Evolutionary conservation across 37 sponge, comb jelly and placozoan genomes (phyloP).

Genomic region (Crambe crambe): DNA sequence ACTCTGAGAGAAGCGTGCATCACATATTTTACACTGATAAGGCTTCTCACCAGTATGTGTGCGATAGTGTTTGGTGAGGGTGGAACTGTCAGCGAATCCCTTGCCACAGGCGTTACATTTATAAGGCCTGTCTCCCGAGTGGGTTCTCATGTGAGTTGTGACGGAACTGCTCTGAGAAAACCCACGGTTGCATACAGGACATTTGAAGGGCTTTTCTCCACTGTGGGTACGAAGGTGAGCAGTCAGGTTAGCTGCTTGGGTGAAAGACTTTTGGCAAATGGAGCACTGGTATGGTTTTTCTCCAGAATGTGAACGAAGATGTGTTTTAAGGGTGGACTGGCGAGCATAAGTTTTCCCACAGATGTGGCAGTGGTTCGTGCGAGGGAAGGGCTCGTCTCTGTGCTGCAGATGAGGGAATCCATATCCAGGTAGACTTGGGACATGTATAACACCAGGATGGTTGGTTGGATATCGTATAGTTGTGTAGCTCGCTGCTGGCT

Average conservation of each 20-base stretch:
- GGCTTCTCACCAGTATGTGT: conserved; percentile 91
- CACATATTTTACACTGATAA: conserved; percentile 90
- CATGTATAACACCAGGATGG: conserved; percentile 1
- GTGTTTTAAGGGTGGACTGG: conserved; percentile 86
- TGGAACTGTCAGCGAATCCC: conserved; percentile 88
- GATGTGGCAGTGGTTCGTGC: conserved; percentile 65
- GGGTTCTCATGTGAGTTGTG: conserved; percentile 92
- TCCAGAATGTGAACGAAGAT: conserved; percentile 87
- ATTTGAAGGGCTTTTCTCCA: conserved; percentile 95
- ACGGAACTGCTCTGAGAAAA: conserved; percentile 94
- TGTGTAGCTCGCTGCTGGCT: conserved; percentile 16
- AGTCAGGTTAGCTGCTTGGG: conserved; percentile 94
- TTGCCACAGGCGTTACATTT: conserved; percentile 84
- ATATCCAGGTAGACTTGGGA: background rate
- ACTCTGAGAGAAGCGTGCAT: conserved; percentile 85
- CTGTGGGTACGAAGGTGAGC: conserved; percentile 95
- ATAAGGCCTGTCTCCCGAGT: conserved; percentile 94
- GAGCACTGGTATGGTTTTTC: conserved; percentile 92
- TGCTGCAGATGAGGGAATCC: conserved; percentile 13
- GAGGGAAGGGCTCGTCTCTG: conserved; percentile 26
- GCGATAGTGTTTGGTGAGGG: conserved; percentile 86
- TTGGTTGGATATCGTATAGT: conserved; percentile 15
- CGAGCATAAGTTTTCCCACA: conserved; percentile 82
- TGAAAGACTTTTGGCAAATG: conserved; percentile 89
- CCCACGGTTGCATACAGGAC: conserved; percentile 79